These are phyloP conservation scores for Mesodorylaimus sp. DNA, from an alignment of 2,888 invertebrate genomes.

Conservation along the genomic window DNA sequence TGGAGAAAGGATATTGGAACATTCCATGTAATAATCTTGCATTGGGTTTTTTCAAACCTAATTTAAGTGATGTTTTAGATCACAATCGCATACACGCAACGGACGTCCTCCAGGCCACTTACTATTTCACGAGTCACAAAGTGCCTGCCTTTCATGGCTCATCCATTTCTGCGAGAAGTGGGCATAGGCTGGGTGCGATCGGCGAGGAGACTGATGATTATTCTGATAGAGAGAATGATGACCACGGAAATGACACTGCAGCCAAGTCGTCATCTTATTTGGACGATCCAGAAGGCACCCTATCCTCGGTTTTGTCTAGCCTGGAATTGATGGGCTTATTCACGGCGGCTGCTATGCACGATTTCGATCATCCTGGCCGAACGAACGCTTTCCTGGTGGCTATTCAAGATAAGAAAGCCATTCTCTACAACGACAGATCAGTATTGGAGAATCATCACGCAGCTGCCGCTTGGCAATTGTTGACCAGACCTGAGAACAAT, in stretches of 20 bases:
- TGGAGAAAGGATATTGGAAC: constrained; percentile 42
- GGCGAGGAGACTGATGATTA: too few relatives aligned
- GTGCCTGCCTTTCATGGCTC: not conserved
- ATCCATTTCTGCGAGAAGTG: too few relatives aligned
- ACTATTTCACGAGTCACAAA: constrained; percentile 36
- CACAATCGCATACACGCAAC: constrained; percentile 44
- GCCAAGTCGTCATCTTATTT: too few relatives aligned
- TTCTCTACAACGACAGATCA: constrained; percentile 43
- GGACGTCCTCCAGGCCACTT: constrained; percentile 43
- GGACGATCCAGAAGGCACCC: not conserved
- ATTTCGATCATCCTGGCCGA: constrained; percentile 44
- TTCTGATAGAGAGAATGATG: too few relatives aligned
- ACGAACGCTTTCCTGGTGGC: constrained; percentile 45
- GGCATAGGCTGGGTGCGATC: too few relatives aligned
- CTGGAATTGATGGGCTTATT: constrained; percentile 43
- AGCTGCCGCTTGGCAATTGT: constrained; percentile 41
- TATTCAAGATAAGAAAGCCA: constrained; percentile 41
- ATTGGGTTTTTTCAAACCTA: too few relatives aligned
- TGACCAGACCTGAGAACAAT: constrained; percentile 36
- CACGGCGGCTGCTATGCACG: constrained; percentile 45
- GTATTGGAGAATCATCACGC: constrained; percentile 45
- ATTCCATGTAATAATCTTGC: constrained; percentile 46
- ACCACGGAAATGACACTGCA: too few relatives aligned
- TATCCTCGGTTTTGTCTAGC: constrained; percentile 22
- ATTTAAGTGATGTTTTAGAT: too few relatives aligned